Conservation (phyloP, 2,888 invertebrate genomes). For the Flexamia atlantica region DNA sequence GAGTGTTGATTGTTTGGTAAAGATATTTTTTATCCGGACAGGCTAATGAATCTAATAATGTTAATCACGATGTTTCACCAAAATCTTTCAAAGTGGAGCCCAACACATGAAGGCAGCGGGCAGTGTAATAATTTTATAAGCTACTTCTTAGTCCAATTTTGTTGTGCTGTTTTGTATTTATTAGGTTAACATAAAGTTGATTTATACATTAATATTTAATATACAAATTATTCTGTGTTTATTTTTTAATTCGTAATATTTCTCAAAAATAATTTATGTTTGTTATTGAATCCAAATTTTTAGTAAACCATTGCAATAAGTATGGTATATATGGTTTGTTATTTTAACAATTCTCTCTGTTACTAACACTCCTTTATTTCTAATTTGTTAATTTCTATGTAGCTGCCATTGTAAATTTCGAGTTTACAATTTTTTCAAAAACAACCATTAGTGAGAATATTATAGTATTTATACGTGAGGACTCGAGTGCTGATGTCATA, state of each 20-base stretch:
- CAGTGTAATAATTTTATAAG: constrained; percentile 11
- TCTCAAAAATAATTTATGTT: constrained; percentile 56
- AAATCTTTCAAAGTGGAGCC: neutral
- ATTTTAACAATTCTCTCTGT: constrained; percentile 46
- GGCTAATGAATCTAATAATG: neutral
- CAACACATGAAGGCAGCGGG: neutral
- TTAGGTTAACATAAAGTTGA: constrained; percentile 60
- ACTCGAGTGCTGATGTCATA: no score
- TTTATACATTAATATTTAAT: constrained; percentile 59
- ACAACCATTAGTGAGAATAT: no score
- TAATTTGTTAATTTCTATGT: neutral
- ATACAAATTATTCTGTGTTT: constrained; percentile 44
- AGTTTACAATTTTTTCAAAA: no score
- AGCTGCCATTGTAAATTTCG: no score
- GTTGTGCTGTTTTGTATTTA: constrained; percentile 57
- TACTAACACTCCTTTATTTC: constrained; percentile 52
- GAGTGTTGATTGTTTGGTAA: neutral
- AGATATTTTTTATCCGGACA: neutral
- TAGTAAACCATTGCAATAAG: constrained; percentile 62
- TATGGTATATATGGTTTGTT: constrained; percentile 46
- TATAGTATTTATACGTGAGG: no score
- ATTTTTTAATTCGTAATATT: constrained; percentile 59
- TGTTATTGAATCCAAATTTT: constrained; percentile 59
- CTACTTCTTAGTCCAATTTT: constrained; percentile 41
- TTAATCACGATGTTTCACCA: neutral